These are phyloP conservation scores for Tetranychus urticae DNA, from an alignment of 1,140 invertebrate species.

Conservation along the genomic window DNA sequence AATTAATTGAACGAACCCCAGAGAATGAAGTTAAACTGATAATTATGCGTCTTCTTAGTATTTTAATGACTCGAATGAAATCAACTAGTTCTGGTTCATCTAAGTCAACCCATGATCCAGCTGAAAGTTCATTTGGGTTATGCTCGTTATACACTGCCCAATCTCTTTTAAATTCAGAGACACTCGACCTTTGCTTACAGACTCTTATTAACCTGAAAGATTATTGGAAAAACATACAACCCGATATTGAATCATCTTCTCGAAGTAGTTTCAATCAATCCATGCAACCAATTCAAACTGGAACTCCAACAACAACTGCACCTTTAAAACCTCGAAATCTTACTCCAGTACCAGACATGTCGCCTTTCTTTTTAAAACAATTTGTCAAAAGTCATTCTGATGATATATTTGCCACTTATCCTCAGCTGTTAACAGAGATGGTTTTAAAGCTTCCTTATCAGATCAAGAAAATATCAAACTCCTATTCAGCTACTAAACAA, in stretches of 20 bases:
- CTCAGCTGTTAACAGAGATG: slow-evolving; percentile 79
- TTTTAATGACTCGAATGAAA: slow-evolving; percentile 52
- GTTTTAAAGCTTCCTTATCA: slow-evolving; percentile 78
- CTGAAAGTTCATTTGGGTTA: neutral
- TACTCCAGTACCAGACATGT: slow-evolving; percentile 53
- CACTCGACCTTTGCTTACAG: slow-evolving; percentile 54
- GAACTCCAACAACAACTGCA: neutral
- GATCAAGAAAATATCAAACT: slow-evolving; percentile 34
- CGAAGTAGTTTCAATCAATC: slow-evolving; percentile 11
- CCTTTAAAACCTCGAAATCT: neutral
- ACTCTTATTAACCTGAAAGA: slow-evolving; percentile 50
- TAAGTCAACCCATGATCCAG: neutral
- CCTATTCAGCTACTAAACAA: neutral
- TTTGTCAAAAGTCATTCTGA: slow-evolving; percentile 70
- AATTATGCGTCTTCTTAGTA: slow-evolving; percentile 52
- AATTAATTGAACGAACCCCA: slow-evolving; percentile 30
- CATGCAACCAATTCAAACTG: slow-evolving; percentile 18
- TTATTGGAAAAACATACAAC: slow-evolving; percentile 46
- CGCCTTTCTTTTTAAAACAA: slow-evolving; percentile 76
- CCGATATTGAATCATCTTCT: neutral
- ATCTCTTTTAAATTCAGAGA: slow-evolving; percentile 45
- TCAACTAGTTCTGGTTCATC: neutral
- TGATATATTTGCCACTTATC: slow-evolving; percentile 82
- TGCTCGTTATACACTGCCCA: slow-evolving; percentile 31
- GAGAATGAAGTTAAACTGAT: slow-evolving; percentile 59